Percentiles rank a stretch among this genome's conserved stretches.
Evolutionary conservation across 2,797 vertebrate genomes (phyloP).

Genomic region (Euthynnus affinis): DNA sequence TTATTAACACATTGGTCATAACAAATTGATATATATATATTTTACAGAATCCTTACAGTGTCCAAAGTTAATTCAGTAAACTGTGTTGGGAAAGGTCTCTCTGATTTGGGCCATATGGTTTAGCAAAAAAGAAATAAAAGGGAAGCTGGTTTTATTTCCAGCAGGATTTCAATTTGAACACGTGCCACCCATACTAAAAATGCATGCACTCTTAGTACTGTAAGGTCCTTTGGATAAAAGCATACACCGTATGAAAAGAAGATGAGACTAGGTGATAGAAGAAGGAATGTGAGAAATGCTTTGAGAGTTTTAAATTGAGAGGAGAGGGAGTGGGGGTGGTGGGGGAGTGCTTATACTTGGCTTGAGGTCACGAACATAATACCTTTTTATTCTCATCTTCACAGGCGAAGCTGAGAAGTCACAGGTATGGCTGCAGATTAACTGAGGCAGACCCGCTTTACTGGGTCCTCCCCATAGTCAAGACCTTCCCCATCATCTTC

Average conservation of each 20-base stretch:
- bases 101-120: not conserved
- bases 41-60: not conserved
- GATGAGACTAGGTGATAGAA: conserved; percentile 34
- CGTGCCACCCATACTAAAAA: conserved; percentile 1
- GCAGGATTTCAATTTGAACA: conserved; percentile 24
- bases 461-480: conserved; percentile 15
- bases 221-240: conserved; percentile 38
- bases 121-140: not conserved
- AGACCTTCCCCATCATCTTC: conserved; percentile 24
- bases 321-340: not conserved
- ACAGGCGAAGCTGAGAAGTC: conserved; percentile 41
- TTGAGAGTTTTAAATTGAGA: conserved; percentile 32
- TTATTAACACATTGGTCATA: no score
- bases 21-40: not conserved
- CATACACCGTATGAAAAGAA: conserved; percentile 38
- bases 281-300: conserved; percentile 44
- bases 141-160: conserved; percentile 6
- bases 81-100: conserved; percentile 3
- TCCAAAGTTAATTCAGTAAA: not conserved
- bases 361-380: conserved; percentile 63
- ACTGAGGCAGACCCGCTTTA: conserved; percentile 15
- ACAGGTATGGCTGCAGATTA: conserved; percentile 50
- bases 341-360: conserved; percentile 17
- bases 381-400: conserved; percentile 64
- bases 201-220: not conserved